Conservation (phyloP, 2,113 vertebrate genomes). For the Syrrhaptes paradoxus region DNA sequence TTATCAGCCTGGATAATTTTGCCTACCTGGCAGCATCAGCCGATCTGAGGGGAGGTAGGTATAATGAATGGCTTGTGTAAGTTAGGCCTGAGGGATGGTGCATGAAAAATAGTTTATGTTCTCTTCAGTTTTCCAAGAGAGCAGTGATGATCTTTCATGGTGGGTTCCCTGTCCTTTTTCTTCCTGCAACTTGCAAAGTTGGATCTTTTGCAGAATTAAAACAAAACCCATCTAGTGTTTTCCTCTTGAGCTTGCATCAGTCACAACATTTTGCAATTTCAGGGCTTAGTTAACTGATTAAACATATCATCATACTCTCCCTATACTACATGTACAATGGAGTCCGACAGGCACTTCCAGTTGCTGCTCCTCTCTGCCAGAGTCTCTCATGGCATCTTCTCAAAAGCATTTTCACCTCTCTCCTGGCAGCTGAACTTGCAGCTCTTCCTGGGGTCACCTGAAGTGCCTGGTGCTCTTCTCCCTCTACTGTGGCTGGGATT, state of each 20-base stretch:
- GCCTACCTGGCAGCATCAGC: slow-evolving; percentile 97
- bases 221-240: not conserved
- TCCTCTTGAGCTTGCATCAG: not conserved
- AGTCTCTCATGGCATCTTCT: not conserved
- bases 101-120: not conserved
- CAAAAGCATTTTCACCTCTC: not conserved
- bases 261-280: not conserved
- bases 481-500: not conserved
- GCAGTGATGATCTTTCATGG: not conserved
- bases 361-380: not conserved
- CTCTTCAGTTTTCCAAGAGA: not conserved
- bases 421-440: not conserved
- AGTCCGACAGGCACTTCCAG: not conserved
- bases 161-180: not conserved
- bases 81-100: not conserved
- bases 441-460: not conserved
- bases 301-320: not conserved
- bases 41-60: slow-evolving; percentile 94
- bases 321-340: not conserved
- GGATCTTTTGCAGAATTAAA: not conserved
- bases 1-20: slow-evolving; percentile 99
- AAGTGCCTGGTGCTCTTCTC: not conserved
- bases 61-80: not conserved
- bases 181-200: not conserved
- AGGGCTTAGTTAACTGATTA: not conserved